Evolutionary conservation across 2,113 vertebrate species (phyloP).

Genomic region (Cephalopterus ornatus): DNA sequence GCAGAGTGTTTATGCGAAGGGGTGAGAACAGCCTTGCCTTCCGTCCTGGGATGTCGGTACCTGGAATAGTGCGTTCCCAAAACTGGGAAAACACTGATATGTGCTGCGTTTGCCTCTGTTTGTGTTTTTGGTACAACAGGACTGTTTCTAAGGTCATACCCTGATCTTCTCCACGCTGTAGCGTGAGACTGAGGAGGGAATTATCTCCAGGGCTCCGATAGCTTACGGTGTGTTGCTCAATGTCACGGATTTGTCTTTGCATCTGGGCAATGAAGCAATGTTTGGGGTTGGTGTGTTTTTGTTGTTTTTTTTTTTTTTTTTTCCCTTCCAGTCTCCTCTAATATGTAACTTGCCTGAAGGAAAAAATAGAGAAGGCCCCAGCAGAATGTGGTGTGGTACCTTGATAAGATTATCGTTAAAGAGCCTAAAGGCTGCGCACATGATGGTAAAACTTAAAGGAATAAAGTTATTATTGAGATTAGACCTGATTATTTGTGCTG

Average conservation of each 20-base stretch:
- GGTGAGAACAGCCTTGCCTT: background rate
- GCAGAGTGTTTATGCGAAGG: background rate
- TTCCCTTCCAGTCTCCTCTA: background rate
- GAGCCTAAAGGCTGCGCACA: slow-evolving; percentile 65
- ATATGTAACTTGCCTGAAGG: slow-evolving; percentile 30
- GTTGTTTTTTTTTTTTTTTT: background rate
- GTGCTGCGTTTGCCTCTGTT: background rate
- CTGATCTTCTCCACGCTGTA: background rate
- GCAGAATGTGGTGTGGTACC: slow-evolving; percentile 60
- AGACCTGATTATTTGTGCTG: slow-evolving; percentile 56
- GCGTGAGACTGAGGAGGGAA: background rate
- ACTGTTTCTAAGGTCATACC: background rate
- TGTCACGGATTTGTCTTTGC: background rate
- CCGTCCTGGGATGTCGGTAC: background rate
- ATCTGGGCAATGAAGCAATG: slow-evolving; percentile 51
- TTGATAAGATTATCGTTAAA: slow-evolving; percentile 71
- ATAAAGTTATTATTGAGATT: slow-evolving; percentile 65
- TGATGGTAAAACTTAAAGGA: slow-evolving; percentile 70
- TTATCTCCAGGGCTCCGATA: background rate
- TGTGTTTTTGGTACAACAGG: background rate
- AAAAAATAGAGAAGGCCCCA: background rate
- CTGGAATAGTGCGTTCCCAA: background rate
- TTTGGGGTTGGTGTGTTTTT: background rate
- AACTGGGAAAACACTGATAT: background rate
- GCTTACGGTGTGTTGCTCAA: slow-evolving; percentile 31